These are phyloP conservation scores for Irena cyanogastra DNA, from an alignment of 2,113 vertebrate species.

Conservation along the genomic window DNA sequence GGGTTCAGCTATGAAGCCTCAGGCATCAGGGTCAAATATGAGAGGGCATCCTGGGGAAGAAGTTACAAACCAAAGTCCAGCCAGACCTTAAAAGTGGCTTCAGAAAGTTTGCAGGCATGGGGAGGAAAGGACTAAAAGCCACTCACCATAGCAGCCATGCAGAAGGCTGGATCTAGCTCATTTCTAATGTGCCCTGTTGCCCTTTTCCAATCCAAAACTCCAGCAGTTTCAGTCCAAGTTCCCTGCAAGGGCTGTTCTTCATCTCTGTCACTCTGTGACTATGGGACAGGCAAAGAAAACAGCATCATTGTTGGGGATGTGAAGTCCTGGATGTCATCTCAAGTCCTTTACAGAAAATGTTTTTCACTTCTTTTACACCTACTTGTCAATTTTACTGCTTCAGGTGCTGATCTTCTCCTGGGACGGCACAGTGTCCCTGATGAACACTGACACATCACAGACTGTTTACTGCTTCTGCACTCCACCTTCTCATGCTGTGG, in stretches of 20 bases:
- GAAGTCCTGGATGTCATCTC: neutral
- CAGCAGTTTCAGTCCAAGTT: neutral
- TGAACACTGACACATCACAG: slow-evolving; percentile 67
- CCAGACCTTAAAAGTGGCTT: neutral
- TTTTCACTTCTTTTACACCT: neutral
- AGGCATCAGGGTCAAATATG: neutral
- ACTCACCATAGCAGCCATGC: neutral
- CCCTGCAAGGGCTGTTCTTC: neutral
- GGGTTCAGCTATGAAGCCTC: neutral
- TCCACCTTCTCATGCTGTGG: slow-evolving; percentile 49
- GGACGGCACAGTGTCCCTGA: slow-evolving; percentile 74
- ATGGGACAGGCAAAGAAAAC: neutral
- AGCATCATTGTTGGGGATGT: too few relatives aligned
- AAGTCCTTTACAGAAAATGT: neutral
- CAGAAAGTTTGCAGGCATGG: neutral
- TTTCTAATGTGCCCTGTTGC: neutral
- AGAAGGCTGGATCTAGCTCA: neutral
- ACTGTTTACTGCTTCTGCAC: slow-evolving; percentile 68
- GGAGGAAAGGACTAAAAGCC: neutral
- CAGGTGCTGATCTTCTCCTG: slow-evolving; percentile 78
- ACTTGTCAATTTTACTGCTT: neutral
- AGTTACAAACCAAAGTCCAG: neutral
- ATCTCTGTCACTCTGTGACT: neutral
- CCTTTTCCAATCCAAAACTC: neutral
- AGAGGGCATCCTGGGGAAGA: neutral